Evolutionary conservation across 2,113 vertebrate species (phyloP).

Genomic region (Dicentrarchus labrax): DNA sequence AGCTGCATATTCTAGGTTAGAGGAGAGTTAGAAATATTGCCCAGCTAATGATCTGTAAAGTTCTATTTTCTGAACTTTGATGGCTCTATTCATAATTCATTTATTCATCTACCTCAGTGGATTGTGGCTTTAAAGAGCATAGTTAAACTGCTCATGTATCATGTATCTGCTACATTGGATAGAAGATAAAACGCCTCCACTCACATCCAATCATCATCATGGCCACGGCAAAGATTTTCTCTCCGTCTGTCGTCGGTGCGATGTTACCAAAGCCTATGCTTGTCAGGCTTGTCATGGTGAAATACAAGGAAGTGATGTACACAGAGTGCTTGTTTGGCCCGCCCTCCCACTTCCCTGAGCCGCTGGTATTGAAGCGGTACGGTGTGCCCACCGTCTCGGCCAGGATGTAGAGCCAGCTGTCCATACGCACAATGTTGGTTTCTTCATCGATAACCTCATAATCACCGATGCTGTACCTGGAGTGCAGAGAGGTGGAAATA

Average conservation of each 20-base stretch:
- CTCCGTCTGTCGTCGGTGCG: conserved; percentile 95
- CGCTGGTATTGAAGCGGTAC: conserved; percentile 93
- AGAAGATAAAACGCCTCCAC: conserved; percentile 76
- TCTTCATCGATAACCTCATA: conserved; percentile 98
- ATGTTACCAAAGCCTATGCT: conserved; percentile 99
- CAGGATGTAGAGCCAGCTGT: conserved; percentile 98
- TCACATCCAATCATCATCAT: conserved; percentile 99
- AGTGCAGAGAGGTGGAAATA: neutral
- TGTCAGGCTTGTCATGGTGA: conserved; percentile 99
- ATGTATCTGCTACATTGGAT: conserved; percentile 26
- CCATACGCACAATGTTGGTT: conserved; percentile 90
- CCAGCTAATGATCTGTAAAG: conserved; percentile 41
- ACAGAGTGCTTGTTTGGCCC: conserved; percentile 97
- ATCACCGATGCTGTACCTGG: conserved; percentile 96
- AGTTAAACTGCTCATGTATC: conserved; percentile 43
- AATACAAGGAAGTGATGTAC: conserved; percentile 98
- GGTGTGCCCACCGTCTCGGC: conserved; percentile 91
- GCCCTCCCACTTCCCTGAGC: conserved; percentile 95
- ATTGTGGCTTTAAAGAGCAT: conserved; percentile 59
- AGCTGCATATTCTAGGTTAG: conserved; percentile 1
- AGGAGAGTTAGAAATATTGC: conserved; percentile 14
- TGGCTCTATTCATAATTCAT: conserved; percentile 52
- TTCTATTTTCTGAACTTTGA: conserved; percentile 20
- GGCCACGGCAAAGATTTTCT: conserved; percentile 99
- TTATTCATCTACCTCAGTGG: conserved; percentile 39